Evolutionary conservation across 2,888 invertebrate species (phyloP), one percentile per base, ranked within the genome.

Genomic region (Trichacis sp.): DNA sequence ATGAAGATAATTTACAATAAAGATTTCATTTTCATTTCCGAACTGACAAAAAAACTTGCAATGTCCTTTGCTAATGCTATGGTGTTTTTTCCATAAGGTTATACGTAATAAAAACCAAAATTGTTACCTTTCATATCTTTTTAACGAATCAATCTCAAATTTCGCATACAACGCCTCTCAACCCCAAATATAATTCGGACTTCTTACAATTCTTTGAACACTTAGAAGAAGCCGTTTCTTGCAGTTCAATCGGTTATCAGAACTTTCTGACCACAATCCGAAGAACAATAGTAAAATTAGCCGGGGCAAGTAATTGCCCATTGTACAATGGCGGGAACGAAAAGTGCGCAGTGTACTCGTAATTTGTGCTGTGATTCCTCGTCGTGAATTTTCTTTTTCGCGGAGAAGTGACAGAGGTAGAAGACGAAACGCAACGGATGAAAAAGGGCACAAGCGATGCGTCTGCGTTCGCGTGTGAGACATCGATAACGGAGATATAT

Each of bases 401-500:
- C 17, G 56, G 68, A 58, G 59, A 64, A 59, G 62, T 57, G 64
- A 47, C 48, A n/a, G 19, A 14, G 43, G n/a, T n/a, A n/a, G n/a
- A 48, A 55, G 42, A 60, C 54, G 42, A 48, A 43, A 24, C 45
- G 12, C 40, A 48, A 60, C 60, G 55, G 45, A 45, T 50, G 58
- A 58, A 64, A 56, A 66, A 53, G 48, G 58, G 30, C 51, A 42
- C 24, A 52, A 52, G 64, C 61, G 56, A 69, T 69, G 69, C 45
- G 58, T 66, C 58, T 61, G 63, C 53, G 54, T 55, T 66, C 61
- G 64, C 64, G 65, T 66, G 60, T 61, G 61, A 57, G 64, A 64
- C 66, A 56, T 61, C 69, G 59, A 69, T 66, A 64, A 66, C 69
- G 53, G 60, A 43, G 50, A 54, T 47, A 69, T 61, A 66, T 69